Evolutionary conservation across 2,797 vertebrate genomes (phyloP), one percentile per base, ranked within the genome.

Genomic region (Mionectes olivaceus): DNA sequence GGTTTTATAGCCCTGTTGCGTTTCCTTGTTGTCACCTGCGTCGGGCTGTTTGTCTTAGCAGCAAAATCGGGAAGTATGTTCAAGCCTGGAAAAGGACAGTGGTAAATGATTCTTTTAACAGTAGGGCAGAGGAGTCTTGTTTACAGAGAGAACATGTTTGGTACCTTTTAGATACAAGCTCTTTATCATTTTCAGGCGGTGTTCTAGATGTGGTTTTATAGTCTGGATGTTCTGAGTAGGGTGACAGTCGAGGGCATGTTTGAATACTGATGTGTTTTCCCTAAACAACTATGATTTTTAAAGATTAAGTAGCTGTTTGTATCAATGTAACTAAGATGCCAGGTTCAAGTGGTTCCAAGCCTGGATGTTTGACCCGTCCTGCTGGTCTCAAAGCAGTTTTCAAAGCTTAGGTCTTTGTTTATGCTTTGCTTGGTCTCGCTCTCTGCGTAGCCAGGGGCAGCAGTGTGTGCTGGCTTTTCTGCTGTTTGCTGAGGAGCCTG

Each of bases 181-280:
- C 22, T 47, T 9, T 52, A 7, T 9, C 0, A 0, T 28, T 69
- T 93, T 47, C 37, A 43, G 0, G 14, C 18, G 9, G 5, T 4
- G 0, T 50, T 52, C 7, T 1, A 33, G 39, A 14, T 63, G 22
- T 69, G 25, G 5, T 6, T 79, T 59, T 57, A 9, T 21, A 30
- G n/a, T 5, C 33, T 59, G 39, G 27, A 5, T 43, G 7, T 35
- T 70, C 25, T 59, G 59, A 59, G 24, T 28, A 23, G 11, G 7
- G 10, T 61, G 32, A 8, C 27, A 19, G 43, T 8, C 35, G 32
- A 50, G 28, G 21, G 25, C 6, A 0, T 25, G 11, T 82, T 75
- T 75, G 18, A 59, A 30, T 44, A 19, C 41, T 32, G 17, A 15
- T 25, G 13, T 2, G 0, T 59, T 60, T 59, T 53, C 8, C 14